Evolutionary conservation across 2,113 vertebrate species (phyloP).

Genomic region (Uropsilus gracilis): DNA sequence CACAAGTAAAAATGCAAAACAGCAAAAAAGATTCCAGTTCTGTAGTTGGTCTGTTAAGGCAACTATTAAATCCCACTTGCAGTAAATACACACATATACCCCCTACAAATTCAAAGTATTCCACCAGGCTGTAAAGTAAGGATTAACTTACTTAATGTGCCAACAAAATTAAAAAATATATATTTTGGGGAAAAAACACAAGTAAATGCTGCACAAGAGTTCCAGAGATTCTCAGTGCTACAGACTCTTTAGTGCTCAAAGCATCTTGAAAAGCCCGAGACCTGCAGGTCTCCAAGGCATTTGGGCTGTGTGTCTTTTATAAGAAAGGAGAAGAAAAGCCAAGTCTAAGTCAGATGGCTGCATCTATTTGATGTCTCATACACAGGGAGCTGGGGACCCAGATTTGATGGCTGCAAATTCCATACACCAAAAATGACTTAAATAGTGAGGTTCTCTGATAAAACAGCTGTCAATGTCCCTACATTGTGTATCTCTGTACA

Average conservation of each 20-base stretch:
- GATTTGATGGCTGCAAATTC: background rate
- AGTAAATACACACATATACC: background rate
- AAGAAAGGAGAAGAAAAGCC: background rate
- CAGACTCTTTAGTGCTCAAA: too few relatives aligned
- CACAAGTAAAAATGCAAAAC: background rate
- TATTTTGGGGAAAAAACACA: background rate
- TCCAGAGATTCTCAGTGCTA: background rate
- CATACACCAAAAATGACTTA: background rate
- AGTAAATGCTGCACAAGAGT: background rate
- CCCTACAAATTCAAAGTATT: background rate
- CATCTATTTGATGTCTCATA: background rate
- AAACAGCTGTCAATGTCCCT: background rate
- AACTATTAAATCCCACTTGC: background rate
- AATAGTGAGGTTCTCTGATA: background rate
- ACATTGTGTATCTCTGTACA: background rate
- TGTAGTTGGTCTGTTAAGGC: background rate
- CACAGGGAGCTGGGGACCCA: background rate
- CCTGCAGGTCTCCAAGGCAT: too few relatives aligned
- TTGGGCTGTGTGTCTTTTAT: background rate
- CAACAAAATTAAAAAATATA: slow-evolving; percentile 2
- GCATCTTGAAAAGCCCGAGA: too few relatives aligned
- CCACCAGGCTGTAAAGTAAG: background rate
- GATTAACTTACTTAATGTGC: background rate
- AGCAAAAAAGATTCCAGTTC: background rate
- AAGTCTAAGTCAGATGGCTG: background rate